Percentiles rank a stretch among this genome's conserved stretches.
These are phyloP conservation scores for Paelopatides confundens DNA, from an alignment of 53 echinoderm and acorn worm genomes.

Conservation along the genomic window DNA sequence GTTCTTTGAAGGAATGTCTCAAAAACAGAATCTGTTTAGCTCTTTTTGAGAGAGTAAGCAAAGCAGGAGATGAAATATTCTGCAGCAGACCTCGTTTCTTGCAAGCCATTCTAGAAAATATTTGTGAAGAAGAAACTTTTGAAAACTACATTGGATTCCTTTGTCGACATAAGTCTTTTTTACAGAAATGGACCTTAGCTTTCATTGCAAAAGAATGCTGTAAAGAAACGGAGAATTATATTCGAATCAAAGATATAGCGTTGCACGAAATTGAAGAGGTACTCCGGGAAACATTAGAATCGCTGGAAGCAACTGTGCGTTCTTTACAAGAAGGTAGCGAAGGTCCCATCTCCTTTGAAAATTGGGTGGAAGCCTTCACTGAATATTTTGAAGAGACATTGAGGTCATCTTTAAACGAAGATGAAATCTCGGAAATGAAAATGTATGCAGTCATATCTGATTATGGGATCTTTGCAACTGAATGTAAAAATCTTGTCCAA, in stretches of 20 bases:
- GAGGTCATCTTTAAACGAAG: slow-evolving; percentile 1
- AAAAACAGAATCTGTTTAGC: slow-evolving; percentile 6
- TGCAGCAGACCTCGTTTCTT: slow-evolving; percentile 29
- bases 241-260: background rate
- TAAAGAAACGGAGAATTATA: background rate
- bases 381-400: background rate
- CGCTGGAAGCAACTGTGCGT: background rate
- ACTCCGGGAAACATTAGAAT: background rate
- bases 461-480: background rate
- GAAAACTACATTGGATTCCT: background rate
- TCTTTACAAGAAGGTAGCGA: background rate
- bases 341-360: background rate
- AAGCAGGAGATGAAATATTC: slow-evolving; percentile 21
- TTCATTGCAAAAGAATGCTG: slow-evolving; percentile 20
- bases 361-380: background rate
- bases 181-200: background rate
- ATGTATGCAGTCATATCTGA: background rate
- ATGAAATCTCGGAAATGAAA: background rate
- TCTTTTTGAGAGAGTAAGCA: background rate
- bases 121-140: background rate
- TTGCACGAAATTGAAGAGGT: background rate
- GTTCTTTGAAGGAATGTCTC: background rate
- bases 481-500: background rate
- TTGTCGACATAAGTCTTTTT: background rate
- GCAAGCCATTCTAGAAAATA: background rate